Conservation (phyloP, 2,113 vertebrate species). For the Tupaia chinensis region DNA sequence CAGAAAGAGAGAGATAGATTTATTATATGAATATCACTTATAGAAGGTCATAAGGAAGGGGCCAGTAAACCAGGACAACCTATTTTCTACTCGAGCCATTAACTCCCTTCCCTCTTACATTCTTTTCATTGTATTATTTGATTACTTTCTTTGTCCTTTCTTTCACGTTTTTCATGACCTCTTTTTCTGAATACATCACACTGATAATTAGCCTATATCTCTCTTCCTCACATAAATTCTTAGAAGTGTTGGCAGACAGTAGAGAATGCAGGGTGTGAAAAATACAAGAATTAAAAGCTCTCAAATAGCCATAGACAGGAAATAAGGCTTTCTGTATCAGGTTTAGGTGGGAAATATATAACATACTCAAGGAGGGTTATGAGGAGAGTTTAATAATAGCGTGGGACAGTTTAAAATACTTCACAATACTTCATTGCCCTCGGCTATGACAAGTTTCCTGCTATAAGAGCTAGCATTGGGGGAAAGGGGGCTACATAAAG, state of each 20-base stretch:
- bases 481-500: neutral
- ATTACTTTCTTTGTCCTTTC: neutral
- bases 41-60: neutral
- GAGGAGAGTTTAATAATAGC: neutral
- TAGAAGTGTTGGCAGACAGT: neutral
- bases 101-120: neutral
- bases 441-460: neutral
- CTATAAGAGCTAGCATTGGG: neutral
- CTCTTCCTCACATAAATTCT: neutral
- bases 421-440: neutral
- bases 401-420: neutral
- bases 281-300: neutral
- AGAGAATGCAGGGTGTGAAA: neutral
- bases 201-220: neutral
- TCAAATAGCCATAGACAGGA: neutral
- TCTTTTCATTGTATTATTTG: neutral
- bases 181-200: neutral
- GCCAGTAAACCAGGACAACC: neutral
- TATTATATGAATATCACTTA: neutral
- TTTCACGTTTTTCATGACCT: neutral
- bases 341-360: neutral
- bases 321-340: neutral
- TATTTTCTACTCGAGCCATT: neutral
- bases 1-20: neutral
- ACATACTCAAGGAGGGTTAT: neutral